Percentiles rank a stretch among this genome's conserved stretches.
These are phyloP conservation scores for Tuta absoluta DNA, from an alignment of 2,888 invertebrate genomes.

Conservation along the genomic window DNA sequence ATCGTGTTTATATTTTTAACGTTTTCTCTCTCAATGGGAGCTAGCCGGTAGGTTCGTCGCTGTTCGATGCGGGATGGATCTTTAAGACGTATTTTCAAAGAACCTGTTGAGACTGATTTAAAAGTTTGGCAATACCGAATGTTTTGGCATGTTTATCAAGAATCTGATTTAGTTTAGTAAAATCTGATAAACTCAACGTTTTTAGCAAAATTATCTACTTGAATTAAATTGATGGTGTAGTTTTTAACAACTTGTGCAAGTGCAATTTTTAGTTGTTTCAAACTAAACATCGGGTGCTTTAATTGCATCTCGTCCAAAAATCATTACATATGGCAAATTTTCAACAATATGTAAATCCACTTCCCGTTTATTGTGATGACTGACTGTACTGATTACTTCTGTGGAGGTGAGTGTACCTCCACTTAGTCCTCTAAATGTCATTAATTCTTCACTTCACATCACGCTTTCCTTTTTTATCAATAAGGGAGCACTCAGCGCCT, in stretches of 20 bases:
- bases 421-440: background rate
- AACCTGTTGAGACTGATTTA: background rate
- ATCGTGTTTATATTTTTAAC: background rate
- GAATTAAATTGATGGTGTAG: no score
- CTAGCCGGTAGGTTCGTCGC: background rate
- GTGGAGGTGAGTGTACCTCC: background rate
- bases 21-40: constrained; percentile 2
- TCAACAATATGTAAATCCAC: background rate
- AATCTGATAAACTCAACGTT: no score
- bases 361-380: background rate
- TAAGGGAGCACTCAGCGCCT: constrained; percentile 4
- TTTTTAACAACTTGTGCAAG: background rate
- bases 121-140: background rate
- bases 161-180: background rate
- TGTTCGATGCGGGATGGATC: background rate
- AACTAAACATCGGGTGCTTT: background rate
- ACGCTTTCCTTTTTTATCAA: background rate
- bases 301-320: background rate
- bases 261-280: background rate
- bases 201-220: background rate
- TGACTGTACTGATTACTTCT: background rate
- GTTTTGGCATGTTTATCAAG: background rate
- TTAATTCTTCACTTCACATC: background rate
- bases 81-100: background rate
- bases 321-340: background rate